Conservation (phyloP, 2,113 vertebrate genomes). For the Chauna torquata region DNA sequence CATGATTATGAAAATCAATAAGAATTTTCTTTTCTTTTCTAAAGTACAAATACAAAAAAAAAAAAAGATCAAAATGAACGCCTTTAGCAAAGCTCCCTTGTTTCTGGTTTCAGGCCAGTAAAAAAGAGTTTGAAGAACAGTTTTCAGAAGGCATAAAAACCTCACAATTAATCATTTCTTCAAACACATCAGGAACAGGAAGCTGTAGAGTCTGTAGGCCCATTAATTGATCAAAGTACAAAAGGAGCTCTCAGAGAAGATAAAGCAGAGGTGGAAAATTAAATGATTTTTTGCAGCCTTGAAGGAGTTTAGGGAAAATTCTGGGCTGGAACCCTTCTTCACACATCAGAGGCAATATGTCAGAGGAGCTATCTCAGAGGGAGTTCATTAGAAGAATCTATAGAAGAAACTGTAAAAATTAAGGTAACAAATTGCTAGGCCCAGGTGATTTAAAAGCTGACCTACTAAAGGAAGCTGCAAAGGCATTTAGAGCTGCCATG, state of each 20-base stretch:
- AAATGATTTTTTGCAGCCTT: background rate
- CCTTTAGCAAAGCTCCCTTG: background rate
- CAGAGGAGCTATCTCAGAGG: background rate
- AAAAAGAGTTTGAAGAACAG: constrained; percentile 16
- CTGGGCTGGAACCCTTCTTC: constrained; percentile 7
- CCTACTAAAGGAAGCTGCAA: constrained; percentile 19
- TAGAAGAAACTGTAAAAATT: constrained; percentile 37
- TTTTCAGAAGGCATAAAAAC: background rate
- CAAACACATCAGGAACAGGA: constrained; percentile 29
- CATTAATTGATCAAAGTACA: constrained; percentile 55
- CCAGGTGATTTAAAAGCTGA: background rate
- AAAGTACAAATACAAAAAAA: background rate
- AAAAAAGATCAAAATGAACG: constrained; percentile 7
- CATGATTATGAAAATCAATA: constrained; percentile 5
- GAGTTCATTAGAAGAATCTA: constrained; percentile 20
- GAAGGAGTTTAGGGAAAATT: constrained; percentile 29
- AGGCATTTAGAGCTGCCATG: background rate
- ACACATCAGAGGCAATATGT: constrained; percentile 1
- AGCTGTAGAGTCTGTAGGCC: constrained; percentile 27
- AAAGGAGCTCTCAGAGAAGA: constrained; percentile 36
- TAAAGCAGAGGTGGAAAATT: constrained; percentile 36
- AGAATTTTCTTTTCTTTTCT: background rate
- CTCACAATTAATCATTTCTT: constrained; percentile 56
- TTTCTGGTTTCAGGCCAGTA: background rate
- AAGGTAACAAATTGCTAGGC: background rate